Evolutionary conservation across 2,888 invertebrate genomes (phyloP), one percentile per base, ranked within the genome.

Genomic region (Folsomia candida): DNA sequence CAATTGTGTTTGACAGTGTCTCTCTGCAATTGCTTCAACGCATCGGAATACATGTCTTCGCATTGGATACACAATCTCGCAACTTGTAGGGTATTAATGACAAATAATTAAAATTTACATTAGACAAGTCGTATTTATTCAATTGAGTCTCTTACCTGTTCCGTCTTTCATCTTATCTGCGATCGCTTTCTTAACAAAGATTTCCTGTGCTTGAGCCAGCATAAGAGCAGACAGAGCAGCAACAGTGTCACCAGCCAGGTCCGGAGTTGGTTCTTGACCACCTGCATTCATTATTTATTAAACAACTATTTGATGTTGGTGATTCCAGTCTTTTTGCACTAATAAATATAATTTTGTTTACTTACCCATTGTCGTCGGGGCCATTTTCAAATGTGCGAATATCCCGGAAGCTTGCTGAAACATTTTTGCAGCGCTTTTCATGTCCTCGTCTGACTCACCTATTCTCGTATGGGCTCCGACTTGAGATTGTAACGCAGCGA

Each of bases 131-230:
- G n/a, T n/a, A n/a, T n/a, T n/a, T n/a, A n/a, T n/a, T n/a, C n/a
- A n/a, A n/a, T n/a, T n/a, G n/a, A n/a, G n/a, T n/a, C n/a, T n/a
- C n/a, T n/a, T n/a, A 79, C 97, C 88, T 80, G 95, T 89, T 71
- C 88, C 88, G 82, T 96, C 94, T 84, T 97, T 99, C 97, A 97
- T 97, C 79, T 82, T 82, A 89, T 90, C 92, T 81, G 89, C 88
- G 77, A 93, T 91, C 66, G 97, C 97, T 86, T 99, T 99, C 82
- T 91, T 89, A 62, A 94, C 94, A 83, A 98, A 93, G 77, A 95
- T 91, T 85, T 99, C 99, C 85, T 99, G 99, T 9, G 96, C 98
- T 85, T 99, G 98, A 20, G 99, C 97, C 61, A 98, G 85, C 96
- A 97, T 97, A 64, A 99, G 85, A 62, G 91, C 87, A 67, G 91